Conservation (phyloP, 1,140 invertebrate genomes). For the Chymomyza costata region DNA sequence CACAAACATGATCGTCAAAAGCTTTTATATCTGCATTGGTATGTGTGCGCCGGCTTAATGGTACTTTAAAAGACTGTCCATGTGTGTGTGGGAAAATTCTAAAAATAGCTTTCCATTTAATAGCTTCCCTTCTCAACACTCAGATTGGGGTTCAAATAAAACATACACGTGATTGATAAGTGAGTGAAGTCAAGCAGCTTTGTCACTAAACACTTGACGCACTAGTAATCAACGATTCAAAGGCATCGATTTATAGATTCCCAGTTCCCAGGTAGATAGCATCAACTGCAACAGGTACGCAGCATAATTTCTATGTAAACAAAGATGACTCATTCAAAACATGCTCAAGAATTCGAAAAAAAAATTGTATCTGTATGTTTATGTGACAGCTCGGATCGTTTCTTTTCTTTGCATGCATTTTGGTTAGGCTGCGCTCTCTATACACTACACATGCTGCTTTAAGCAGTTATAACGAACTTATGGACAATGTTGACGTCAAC, state of each 20-base stretch:
- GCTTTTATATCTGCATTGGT: conserved; percentile 7
- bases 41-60: too few relatives aligned
- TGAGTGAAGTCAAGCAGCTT: conserved; percentile 2
- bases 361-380: conserved; percentile 35
- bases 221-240: conserved; percentile 22
- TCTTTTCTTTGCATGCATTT: too few relatives aligned
- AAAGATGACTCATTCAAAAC: conserved; percentile 46
- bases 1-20: conserved; percentile 19
- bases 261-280: conserved; percentile 47
- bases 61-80: too few relatives aligned
- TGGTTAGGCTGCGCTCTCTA: neutral
- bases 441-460: neutral
- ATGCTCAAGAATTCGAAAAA: conserved; percentile 17
- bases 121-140: too few relatives aligned
- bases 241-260: conserved; percentile 9
- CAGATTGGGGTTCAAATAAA: too few relatives aligned
- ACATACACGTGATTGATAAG: too few relatives aligned
- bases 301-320: conserved; percentile 69
- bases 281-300: conserved; percentile 53
- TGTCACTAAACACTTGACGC: conserved; percentile 15
- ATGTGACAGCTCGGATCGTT: conserved; percentile 38
- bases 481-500: too few relatives aligned
- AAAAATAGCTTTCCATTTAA: neutral
- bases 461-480: too few relatives aligned
- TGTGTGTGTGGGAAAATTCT: too few relatives aligned